These are phyloP conservation scores for Euphonia xanthogaster DNA, from an alignment of 2,797 vertebrate genomes.

Conservation along the genomic window DNA sequence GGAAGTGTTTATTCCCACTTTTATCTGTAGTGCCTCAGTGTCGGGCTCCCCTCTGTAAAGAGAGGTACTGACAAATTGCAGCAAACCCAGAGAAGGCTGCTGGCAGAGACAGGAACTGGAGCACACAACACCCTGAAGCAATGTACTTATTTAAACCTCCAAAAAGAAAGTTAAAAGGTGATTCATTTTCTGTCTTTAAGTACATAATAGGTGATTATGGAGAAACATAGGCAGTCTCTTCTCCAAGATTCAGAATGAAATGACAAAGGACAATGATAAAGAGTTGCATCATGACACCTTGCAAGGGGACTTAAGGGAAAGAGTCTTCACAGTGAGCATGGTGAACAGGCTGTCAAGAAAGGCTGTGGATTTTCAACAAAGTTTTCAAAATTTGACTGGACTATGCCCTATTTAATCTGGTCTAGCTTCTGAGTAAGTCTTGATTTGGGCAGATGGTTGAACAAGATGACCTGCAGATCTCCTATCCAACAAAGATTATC, in stretches of 20 bases:
- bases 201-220: rapidly evolving
- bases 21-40: not conserved
- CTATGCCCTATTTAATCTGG: not conserved
- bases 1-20: not conserved
- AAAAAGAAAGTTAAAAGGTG: not conserved
- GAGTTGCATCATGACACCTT: not conserved
- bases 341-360: not conserved
- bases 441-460: not conserved
- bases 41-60: rapidly evolving
- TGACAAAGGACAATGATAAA: not conserved
- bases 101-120: not conserved
- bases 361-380: not conserved
- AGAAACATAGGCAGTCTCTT: not conserved
- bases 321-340: not conserved
- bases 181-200: not conserved
- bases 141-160: not conserved
- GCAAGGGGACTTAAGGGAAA: not conserved
- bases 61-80: not conserved
- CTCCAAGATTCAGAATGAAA: not conserved
- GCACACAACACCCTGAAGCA: not conserved
- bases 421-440: not conserved
- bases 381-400: not conserved
- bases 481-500: not conserved
- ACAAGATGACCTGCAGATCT: not conserved
- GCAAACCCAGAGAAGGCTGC: not conserved